Conservation (phyloP, 2,113 vertebrate species). For the Cyanoderma ruficeps region DNA sequence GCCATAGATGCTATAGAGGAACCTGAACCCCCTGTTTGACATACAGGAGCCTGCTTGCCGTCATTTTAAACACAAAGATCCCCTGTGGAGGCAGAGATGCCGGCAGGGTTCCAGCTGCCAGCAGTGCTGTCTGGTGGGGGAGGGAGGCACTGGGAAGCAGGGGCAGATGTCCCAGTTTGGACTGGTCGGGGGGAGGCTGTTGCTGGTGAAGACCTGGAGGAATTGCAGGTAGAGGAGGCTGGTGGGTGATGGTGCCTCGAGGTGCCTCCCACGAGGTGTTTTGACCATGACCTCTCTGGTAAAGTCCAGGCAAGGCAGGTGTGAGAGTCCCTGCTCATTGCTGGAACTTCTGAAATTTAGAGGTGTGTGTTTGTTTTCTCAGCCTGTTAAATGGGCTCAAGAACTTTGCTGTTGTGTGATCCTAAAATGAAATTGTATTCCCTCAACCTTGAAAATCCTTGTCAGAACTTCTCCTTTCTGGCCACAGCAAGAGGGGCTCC, state of each 20-base stretch:
- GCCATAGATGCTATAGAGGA: not conserved
- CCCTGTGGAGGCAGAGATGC: not conserved
- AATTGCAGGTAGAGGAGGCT: not conserved
- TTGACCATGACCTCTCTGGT: not conserved
- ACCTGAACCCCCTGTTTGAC: not conserved
- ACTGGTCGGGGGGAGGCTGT: rapidly evolving
- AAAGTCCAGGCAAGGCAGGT: not conserved
- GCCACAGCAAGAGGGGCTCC: not conserved
- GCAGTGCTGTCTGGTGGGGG: not conserved
- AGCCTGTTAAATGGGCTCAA: rapidly evolving
- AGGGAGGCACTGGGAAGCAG: not conserved
- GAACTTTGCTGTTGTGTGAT: not conserved
- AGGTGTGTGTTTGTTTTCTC: not conserved
- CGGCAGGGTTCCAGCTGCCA: not conserved
- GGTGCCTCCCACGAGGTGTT: not conserved
- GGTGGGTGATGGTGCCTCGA: not conserved
- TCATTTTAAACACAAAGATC: not conserved
- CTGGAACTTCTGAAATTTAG: not conserved
- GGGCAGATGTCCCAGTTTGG: not conserved
- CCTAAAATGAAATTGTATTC: not conserved
- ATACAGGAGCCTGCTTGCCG: not conserved
- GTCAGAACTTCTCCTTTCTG: not conserved
- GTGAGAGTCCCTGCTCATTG: not conserved
- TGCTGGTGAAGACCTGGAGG: not conserved
- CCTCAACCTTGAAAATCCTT: not conserved